A percentile compares a stretch with the other conserved stretches of the same genome.
Evolutionary conservation across 1,140 invertebrate genomes (phyloP).

Genomic region (Homalodisca vitripennis): DNA sequence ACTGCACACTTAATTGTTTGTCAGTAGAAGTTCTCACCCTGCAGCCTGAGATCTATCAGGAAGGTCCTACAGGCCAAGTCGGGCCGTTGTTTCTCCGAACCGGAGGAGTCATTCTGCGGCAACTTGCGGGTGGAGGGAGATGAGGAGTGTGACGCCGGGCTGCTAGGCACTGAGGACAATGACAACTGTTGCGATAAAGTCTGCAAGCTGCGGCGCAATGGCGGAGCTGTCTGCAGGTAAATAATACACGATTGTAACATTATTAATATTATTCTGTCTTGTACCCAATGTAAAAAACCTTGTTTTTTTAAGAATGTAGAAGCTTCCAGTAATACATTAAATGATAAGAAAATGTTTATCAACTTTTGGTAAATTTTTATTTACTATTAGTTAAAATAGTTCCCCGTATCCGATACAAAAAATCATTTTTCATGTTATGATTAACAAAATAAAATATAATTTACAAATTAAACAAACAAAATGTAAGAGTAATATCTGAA

Average conservation of each 20-base stretch:
- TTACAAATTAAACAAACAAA: too few relatives aligned
- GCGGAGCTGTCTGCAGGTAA: conserved; percentile 82
- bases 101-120: conserved; percentile 92
- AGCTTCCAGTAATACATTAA: too few relatives aligned
- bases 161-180: conserved; percentile 89
- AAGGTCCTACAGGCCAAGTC: conserved; percentile 92
- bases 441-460: too few relatives aligned
- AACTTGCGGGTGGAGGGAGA: conserved; percentile 91
- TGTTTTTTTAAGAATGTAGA: too few relatives aligned
- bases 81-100: conserved; percentile 88
- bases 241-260: background rate
- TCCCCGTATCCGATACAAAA: too few relatives aligned
- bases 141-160: conserved; percentile 91
- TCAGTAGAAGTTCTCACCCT: conserved; percentile 88
- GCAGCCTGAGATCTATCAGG: conserved; percentile 86
- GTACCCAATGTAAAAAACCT: too few relatives aligned
- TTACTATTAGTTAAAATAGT: too few relatives aligned
- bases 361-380: too few relatives aligned
- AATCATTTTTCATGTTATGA: too few relatives aligned
- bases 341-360: too few relatives aligned
- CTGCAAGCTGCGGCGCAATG: conserved; percentile 77
- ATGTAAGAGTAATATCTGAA: too few relatives aligned
- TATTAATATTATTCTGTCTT: too few relatives aligned
- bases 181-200: conserved; percentile 91
- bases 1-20: conserved; percentile 29